phyloP scores from a whole-genome alignment of 1,140 invertebrate genomes.

The Monochamus saltuarius region DNA sequence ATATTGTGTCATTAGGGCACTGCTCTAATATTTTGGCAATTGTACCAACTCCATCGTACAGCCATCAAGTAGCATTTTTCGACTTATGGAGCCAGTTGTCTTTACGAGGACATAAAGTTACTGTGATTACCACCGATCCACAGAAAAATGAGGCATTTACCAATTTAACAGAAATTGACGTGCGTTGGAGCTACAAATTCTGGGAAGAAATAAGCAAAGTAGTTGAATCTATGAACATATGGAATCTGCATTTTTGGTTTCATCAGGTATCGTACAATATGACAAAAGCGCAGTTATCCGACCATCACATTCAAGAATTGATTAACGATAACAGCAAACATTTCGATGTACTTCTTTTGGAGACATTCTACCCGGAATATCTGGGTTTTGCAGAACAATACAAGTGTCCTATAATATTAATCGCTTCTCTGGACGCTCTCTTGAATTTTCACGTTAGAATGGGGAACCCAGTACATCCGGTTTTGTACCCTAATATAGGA shows the following conservation, averaged over 20 bases:
- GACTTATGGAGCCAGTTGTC: conserved; percentile 40
- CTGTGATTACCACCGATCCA: conserved; percentile 30
- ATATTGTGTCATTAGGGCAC: too few species aligned
- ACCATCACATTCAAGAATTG: background rate
- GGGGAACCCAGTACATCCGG: conserved; percentile 12
- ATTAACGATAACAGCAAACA: background rate
- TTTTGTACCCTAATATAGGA: conserved; percentile 1
- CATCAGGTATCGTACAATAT: background rate
- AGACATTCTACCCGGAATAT: conserved; percentile 31
- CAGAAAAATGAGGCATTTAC: conserved; percentile 19
- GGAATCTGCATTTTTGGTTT: background rate
- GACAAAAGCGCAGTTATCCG: background rate
- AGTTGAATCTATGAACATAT: background rate
- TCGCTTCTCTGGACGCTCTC: conserved; percentile 48
- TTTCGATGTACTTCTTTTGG: background rate
- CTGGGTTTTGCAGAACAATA: conserved; percentile 4
- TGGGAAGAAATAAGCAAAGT: background rate
- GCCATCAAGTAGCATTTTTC: conserved; percentile 58
- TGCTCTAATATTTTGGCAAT: conserved; percentile 53
- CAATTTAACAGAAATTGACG: conserved; percentile 31
- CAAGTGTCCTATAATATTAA: conserved; percentile 28
- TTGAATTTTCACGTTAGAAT: conserved; percentile 32
- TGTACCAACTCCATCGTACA: conserved; percentile 54
- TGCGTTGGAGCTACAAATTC: conserved; percentile 17
- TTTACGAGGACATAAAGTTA: conserved; percentile 29